Base-by-base conservation (phyloP, 2,113 vertebrate genomes). In the Myanophis thanlyinensis region DNA sequence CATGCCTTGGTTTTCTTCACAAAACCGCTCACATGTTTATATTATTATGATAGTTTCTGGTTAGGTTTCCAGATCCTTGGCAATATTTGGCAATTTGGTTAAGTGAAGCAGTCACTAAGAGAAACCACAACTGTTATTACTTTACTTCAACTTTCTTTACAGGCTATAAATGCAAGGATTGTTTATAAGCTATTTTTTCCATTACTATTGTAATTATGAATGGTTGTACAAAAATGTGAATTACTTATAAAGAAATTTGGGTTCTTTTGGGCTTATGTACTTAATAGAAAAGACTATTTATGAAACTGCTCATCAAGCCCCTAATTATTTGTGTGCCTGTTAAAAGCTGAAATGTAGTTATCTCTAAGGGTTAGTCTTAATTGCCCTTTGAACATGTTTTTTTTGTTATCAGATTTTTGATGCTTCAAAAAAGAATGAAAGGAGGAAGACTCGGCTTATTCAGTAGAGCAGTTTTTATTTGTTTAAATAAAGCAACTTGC, bases 271-370 rank as follows among this genome's bases (percentile, higher is more conserved):
- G 30, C 23, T 27, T 86, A 89, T 20, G 73, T 40, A 84, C 48
- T 89, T 35, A 12, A 89, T 91, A 47, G 92, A 25, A 93, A 93
- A 27, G 2, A 7, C 91, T 87, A 3, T 93, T 92, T 73, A 53
- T 87, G n/a, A 93, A 0, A 93, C n/a, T 85, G 73, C 40, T 93
- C 44, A 89, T 85, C 20, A 51, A 52, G 2, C 86, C 93, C 84
- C 90, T 23, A 51, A 35, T 67, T 92, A 91, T 48, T 46, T 22
- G 49, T 49, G 53, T 22, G 53, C 11, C 25, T 87, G 20, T 40
- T 87, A 30, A n/a, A 53, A 86, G 27, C 47, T 59, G 20, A 86
- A 59, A 86, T 9, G 10, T 53, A 59, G 56, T 59, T 87, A 59
- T 59, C 27, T 91, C 44, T 86, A 86, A 59, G 47, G 18, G 44